phyloP scores from a whole-genome alignment of 2,113 vertebrate genomes.

The Indri indri region DNA sequence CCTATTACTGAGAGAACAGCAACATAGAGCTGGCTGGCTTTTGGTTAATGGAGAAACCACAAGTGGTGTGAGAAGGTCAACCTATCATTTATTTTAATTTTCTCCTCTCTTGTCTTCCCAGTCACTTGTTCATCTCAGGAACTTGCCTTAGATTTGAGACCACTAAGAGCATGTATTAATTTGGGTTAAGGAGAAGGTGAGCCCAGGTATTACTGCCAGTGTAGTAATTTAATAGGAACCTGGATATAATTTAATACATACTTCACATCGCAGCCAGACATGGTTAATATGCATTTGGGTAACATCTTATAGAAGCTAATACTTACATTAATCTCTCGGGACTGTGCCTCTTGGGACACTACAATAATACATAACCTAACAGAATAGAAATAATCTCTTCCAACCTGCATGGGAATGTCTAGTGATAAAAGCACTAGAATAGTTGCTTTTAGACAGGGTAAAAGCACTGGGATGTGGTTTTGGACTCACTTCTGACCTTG shows the following conservation, averaged over 20 bases:
- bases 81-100: conserved; percentile 69
- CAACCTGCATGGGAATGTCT: neutral
- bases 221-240: conserved; percentile 83
- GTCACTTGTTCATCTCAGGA: conserved; percentile 73
- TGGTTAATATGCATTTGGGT: conserved; percentile 81
- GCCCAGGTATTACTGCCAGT: conserved; percentile 67
- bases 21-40: neutral
- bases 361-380: neutral
- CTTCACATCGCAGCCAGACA: conserved; percentile 83
- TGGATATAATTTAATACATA: conserved; percentile 84
- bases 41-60: conserved; percentile 59
- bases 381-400: neutral
- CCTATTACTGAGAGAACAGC: conserved; percentile 65
- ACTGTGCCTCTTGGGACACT: conserved; percentile 72
- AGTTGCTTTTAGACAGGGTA: neutral
- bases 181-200: conserved; percentile 86
- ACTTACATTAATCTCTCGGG: conserved; percentile 81
- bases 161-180: conserved; percentile 85
- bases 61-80: conserved; percentile 75
- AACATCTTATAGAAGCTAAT: conserved; percentile 78
- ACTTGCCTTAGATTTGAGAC: conserved; percentile 75
- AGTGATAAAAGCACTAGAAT: neutral
- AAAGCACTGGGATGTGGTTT: neutral
- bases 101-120: conserved; percentile 66
- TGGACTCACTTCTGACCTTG: neutral